These are phyloP conservation scores for Aphelocoma coerulescens DNA, from an alignment of 2,113 vertebrate species.

Conservation along the genomic window DNA sequence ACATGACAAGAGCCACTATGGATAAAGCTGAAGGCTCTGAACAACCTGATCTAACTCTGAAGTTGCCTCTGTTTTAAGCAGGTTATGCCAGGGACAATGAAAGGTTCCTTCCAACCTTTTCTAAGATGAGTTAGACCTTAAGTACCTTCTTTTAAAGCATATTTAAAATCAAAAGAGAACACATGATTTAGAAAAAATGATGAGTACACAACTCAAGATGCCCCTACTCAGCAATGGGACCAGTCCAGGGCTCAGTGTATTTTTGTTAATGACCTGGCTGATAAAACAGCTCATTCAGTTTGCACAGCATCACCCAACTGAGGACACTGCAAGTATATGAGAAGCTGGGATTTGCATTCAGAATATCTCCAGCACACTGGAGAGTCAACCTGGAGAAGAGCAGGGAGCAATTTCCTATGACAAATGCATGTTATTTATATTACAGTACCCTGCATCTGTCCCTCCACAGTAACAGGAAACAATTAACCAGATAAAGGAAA, in stretches of 20 bases:
- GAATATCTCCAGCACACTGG: neutral
- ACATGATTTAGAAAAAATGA: neutral
- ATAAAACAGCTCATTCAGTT: neutral
- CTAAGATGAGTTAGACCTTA: neutral
- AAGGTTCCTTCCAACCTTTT: neutral
- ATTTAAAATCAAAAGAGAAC: neutral
- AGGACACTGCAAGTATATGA: neutral
- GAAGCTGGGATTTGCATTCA: neutral
- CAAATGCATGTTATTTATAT: neutral
- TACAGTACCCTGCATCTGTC: neutral
- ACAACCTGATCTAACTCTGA: neutral
- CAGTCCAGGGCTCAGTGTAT: neutral
- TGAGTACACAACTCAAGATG: neutral
- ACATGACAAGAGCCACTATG: neutral
- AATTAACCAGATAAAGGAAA: neutral
- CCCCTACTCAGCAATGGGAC: neutral
- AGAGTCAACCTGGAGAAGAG: neutral
- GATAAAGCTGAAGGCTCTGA: neutral
- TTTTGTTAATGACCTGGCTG: neutral
- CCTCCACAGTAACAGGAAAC: neutral
- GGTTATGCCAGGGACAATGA: neutral
- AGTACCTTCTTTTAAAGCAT: neutral
- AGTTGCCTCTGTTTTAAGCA: neutral
- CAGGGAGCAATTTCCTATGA: neutral
- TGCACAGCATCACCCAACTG: neutral